Base-by-base conservation (phyloP, 1,140 invertebrate species). In the Papilio machaon region DNA sequence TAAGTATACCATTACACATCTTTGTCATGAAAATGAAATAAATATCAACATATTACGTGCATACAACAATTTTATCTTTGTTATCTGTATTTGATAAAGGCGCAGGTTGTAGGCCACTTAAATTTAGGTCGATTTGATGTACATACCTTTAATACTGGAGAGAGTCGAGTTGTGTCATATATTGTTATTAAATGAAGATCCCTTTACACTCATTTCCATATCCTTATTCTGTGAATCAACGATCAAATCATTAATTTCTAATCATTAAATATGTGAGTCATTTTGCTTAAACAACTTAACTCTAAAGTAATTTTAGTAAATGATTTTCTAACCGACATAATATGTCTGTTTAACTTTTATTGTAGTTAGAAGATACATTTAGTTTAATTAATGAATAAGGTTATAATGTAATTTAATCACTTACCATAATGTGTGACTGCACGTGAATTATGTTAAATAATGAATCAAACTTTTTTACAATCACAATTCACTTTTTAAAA, bases 51-150 rank as follows among this genome's bases (percentile, higher is more conserved):
- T 84, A 85, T 84, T 82, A 85, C 83, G 82, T 83, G 86, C 81
- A 86, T 82, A 86, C 81, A 90, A 89, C 91, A 90, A 87, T 90
- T 92, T 93, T 93, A 93, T 94, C 93, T 90, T 87, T 86, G 84
- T 92, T 94, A 94, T 94, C 93, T 87, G 84, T 80, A 84, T 80
- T 86, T 89, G 93, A 94, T 94, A 94, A 92, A 89, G 81, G 82
- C 76, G 84, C 85, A 85, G 85, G 86, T 91, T 87, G 86, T 90
- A 86, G 88, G 81, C 87, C 87, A 90, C 86, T 85, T 88, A 84
- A 91, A 94, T 93, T 94, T 92, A 89, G 92, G 92, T 93, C 92
- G 92, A 75, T 85, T 52, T 80, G 77, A 83, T 83, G 47, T 84
- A 85, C 89, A 73, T 88, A 91, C 88, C 86, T 90, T 84, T 73